A percentile compares a stretch with the other conserved stretches of the same genome.
Conservation (phyloP, 23 tunicate species). For the Trididemnum nubilum region DNA sequence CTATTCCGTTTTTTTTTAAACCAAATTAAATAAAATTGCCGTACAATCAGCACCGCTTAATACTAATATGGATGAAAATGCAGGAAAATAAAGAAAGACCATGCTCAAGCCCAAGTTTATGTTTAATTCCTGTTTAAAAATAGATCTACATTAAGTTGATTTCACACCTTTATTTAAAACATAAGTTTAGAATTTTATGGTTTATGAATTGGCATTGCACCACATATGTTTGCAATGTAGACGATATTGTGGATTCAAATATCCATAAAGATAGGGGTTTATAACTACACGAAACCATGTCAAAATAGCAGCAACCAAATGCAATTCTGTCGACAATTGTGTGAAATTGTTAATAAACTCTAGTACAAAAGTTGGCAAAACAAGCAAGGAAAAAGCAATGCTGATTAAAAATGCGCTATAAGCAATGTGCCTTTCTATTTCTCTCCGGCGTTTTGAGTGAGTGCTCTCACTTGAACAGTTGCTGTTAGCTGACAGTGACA, state of each 20-base stretch:
- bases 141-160: no score
- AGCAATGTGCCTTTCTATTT: constrained; percentile 62
- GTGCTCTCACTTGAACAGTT: background rate
- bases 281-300: constrained; percentile 64
- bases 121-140: no score
- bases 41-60: no score
- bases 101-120: no score
- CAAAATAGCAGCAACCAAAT: constrained; percentile 39
- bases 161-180: no score
- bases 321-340: constrained; percentile 12
- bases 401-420: constrained; percentile 72
- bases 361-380: constrained; percentile 50
- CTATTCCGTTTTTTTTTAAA: no score
- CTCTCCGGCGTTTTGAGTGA: constrained; percentile 46
- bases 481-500: background rate
- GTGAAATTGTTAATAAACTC: constrained; percentile 13
- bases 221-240: constrained; percentile 45
- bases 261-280: constrained; percentile 67
- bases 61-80: no score
- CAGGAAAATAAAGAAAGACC: no score
- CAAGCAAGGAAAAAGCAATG: constrained; percentile 49
- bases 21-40: no score
- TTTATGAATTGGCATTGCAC: background rate
- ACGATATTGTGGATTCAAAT: constrained; percentile 69
- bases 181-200: no score